phyloP scores from a whole-genome alignment of 2,888 invertebrate genomes.

The Aphodius sticticus region DNA sequence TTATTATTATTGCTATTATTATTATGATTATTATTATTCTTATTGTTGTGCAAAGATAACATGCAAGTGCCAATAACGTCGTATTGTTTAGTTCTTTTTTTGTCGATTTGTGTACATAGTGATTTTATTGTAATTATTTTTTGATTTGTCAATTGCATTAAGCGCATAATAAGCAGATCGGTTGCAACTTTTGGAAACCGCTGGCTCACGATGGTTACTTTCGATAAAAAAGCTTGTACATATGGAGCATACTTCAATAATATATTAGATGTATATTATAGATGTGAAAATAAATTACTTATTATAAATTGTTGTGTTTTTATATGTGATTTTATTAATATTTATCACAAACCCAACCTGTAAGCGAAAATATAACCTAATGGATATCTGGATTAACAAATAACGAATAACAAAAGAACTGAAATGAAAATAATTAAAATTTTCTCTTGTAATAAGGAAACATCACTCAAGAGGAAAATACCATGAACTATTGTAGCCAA shows the following conservation, averaged over 20 bases:
- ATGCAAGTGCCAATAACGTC: background rate
- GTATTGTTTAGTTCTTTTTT: background rate
- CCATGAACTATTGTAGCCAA: no score
- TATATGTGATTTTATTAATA: background rate
- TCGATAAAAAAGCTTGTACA: background rate
- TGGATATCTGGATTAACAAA: no score
- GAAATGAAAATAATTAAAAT: no score
- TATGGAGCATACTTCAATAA: slow-evolving; percentile 43
- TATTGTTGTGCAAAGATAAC: background rate
- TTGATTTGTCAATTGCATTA: background rate
- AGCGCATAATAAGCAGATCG: no score
- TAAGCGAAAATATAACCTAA: no score
- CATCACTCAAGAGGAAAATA: no score
- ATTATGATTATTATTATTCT: background rate
- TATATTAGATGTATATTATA: slow-evolving; percentile 58
- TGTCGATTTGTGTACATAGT: background rate
- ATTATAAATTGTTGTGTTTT: slow-evolving; percentile 47
- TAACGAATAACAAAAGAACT: no score
- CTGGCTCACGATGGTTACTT: background rate
- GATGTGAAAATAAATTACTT: slow-evolving; percentile 58
- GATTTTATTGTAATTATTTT: background rate
- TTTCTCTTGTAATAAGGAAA: no score
- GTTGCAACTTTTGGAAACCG: background rate
- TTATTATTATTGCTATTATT: background rate
- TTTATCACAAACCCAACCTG: no score